Percentiles rank a stretch among this genome's conserved stretches.
phyloP scores from a whole-genome alignment of 2,113 vertebrate species.

The Puntigrus tetrazona region DNA sequence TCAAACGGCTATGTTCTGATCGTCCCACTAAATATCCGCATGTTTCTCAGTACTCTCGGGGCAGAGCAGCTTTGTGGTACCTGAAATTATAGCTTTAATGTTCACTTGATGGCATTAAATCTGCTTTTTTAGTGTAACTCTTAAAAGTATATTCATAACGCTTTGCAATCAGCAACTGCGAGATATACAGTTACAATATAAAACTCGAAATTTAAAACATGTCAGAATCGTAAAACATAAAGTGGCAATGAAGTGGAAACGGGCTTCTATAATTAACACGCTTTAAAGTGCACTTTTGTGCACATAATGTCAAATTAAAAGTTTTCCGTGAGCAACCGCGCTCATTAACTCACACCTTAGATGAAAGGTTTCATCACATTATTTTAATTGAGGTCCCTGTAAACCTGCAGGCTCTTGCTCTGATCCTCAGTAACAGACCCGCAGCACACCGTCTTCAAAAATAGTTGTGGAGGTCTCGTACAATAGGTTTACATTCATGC shows the following conservation, averaged over 20 bases:
- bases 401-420: not conserved
- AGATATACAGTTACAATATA: too few relatives aligned
- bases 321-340: not conserved
- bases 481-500: too few relatives aligned
- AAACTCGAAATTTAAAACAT: too few relatives aligned
- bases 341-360: not conserved
- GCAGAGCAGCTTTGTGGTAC: not conserved
- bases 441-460: not conserved
- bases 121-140: not conserved
- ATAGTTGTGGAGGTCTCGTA: too few relatives aligned
- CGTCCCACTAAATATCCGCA: too few relatives aligned
- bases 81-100: not conserved
- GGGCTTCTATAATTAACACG: too few relatives aligned
- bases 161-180: not conserved
- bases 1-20: too few relatives aligned
- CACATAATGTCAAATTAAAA: too few relatives aligned
- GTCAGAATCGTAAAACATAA: too few relatives aligned
- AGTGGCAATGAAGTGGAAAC: too few relatives aligned
- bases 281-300: too few relatives aligned
- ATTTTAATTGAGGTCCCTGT: not conserved
- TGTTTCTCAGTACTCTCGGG: not conserved
- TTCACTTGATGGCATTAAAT: not conserved
- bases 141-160: not conserved
- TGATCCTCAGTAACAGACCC: not conserved
- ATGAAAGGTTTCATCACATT: not conserved